phyloP scores from a whole-genome alignment of 1,140 invertebrate species.

The Neodiprion lecontei region DNA sequence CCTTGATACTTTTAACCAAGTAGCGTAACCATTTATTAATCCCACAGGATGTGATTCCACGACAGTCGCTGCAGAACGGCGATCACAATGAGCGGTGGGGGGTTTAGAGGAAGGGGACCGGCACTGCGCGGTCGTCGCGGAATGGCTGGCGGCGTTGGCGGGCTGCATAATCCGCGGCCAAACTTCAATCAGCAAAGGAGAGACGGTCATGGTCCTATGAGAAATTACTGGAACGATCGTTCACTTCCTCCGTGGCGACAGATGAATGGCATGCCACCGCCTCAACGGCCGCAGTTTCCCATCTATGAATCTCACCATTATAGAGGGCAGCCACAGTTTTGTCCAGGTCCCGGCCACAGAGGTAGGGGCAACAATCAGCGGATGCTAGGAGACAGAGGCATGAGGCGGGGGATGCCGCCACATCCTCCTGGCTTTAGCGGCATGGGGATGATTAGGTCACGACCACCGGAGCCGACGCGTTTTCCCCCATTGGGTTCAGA shows the following conservation, averaged over 20 bases:
- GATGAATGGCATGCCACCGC: slow-evolving; percentile 3
- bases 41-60: slow-evolving; percentile 1
- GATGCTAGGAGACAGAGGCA: not conserved
- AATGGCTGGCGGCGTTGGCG: slow-evolving; percentile 16
- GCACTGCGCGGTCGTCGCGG: slow-evolving; percentile 35
- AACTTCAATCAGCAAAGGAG: slow-evolving; percentile 24
- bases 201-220: not conserved
- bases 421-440: not conserved
- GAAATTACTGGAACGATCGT: not conserved
- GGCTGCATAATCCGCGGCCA: slow-evolving; percentile 25
- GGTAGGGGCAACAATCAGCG: not conserved
- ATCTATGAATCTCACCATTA: slow-evolving; percentile 10
- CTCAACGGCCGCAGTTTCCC: not conserved
- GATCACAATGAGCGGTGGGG: slow-evolving; percentile 44
- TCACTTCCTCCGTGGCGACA: slow-evolving; percentile 24
- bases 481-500: slow-evolving; percentile 49
- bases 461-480: not conserved
- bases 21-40: too few species aligned
- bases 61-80: not conserved
- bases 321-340: slow-evolving; percentile 12
- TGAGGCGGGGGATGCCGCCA: not conserved
- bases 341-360: not conserved
- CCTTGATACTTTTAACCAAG: too few species aligned
- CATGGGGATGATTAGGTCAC: not conserved
- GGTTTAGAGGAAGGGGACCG: slow-evolving; percentile 42